A percentile compares a stretch with the other conserved stretches of the same genome.
phyloP scores from a whole-genome alignment of 2,113 vertebrate species.

The Notechis scutatus region DNA sequence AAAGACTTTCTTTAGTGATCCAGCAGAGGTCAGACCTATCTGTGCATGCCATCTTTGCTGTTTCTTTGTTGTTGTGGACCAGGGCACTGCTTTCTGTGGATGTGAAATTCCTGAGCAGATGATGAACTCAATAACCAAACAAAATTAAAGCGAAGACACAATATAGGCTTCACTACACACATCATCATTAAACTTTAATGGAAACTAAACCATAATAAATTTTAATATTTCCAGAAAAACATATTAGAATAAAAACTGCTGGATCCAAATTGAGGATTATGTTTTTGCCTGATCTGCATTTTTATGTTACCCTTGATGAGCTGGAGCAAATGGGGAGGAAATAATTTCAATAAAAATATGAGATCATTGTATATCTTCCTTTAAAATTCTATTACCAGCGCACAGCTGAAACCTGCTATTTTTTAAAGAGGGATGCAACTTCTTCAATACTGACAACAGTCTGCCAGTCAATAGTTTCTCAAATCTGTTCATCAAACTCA shows the following conservation, averaged over 20 bases:
- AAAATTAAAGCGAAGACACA: conserved; percentile 60
- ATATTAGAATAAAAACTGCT: conserved; percentile 51
- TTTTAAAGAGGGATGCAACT: conserved; percentile 64
- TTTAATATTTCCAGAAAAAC: conserved; percentile 58
- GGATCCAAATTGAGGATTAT: conserved; percentile 44
- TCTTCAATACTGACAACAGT: conserved; percentile 73
- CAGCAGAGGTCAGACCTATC: not conserved
- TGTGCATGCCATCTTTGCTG: not conserved
- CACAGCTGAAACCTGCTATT: conserved; percentile 60
- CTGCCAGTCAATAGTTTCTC: conserved; percentile 74
- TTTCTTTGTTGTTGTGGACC: conserved; percentile 2
- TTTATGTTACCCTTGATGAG: conserved; percentile 51
- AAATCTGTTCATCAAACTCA: conserved; percentile 75
- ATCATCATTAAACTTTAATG: conserved; percentile 62
- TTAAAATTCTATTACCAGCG: conserved; percentile 57
- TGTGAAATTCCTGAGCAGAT: conserved; percentile 36
- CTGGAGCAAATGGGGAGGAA: conserved; percentile 37
- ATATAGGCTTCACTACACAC: conserved; percentile 56
- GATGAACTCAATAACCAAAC: conserved; percentile 59
- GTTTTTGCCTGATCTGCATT: conserved; percentile 50
- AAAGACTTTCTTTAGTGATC: not conserved
- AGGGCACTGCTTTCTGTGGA: not conserved
- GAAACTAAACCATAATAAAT: conserved; percentile 56
- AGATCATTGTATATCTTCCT: conserved; percentile 46
- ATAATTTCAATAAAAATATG: conserved; percentile 42